A percentile compares a stretch with the other conserved stretches of the same genome.
Evolutionary conservation across 2,797 vertebrate genomes (phyloP).

Genomic region (Coregonus suidteri): DNA sequence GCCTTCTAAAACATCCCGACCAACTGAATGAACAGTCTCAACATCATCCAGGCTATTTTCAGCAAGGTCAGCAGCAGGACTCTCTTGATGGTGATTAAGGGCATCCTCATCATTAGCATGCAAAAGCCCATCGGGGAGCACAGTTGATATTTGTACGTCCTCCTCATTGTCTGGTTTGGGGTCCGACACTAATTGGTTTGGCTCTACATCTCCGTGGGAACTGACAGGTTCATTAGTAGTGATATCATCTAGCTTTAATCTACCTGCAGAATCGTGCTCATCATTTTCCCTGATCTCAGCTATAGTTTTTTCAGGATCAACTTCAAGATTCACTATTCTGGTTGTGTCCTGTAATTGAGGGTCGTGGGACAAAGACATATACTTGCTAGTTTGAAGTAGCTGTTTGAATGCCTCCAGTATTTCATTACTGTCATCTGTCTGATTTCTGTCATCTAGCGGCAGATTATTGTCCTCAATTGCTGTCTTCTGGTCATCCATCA

Average conservation of each 20-base stretch:
- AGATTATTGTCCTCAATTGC: not conserved
- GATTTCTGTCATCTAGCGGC: not conserved
- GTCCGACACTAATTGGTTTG: not conserved
- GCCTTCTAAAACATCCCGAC: not conserved
- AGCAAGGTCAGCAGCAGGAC: not conserved
- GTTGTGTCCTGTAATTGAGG: not conserved
- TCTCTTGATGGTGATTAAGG: not conserved
- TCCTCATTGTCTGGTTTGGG: not conserved
- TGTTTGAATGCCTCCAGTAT: not conserved
- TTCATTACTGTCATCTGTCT: not conserved
- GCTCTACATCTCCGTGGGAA: not conserved
- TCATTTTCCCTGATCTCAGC: not conserved
- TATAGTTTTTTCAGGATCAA: not conserved
- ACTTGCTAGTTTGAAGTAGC: not conserved
- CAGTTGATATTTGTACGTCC: not conserved
- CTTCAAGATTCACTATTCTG: not conserved
- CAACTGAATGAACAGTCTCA: not conserved
- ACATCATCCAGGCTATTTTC: not conserved
- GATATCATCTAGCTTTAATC: not conserved
- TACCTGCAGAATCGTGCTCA: not conserved
- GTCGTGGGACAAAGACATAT: not conserved
- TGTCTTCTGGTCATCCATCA: not conserved
- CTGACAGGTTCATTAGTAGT: not conserved
- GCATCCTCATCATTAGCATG: not conserved
- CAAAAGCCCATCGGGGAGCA: not conserved